Evolutionary conservation across 1,140 invertebrate genomes (phyloP).

Genomic region (Zaprionus vittiger): DNA sequence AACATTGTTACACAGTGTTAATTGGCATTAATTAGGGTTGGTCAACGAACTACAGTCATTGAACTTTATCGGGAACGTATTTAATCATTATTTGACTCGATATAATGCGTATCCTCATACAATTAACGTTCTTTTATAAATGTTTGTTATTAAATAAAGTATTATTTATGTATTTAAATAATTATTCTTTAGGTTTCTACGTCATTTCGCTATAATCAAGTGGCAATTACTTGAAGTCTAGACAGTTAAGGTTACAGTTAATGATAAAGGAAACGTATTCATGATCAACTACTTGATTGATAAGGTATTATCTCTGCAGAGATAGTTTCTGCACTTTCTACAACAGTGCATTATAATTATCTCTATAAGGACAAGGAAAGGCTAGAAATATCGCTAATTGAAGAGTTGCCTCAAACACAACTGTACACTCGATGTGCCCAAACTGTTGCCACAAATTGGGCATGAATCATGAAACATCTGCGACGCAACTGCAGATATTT

Average conservation of each 20-base stretch:
- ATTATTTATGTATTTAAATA: not conserved
- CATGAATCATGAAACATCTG: conserved; percentile 11
- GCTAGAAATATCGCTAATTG: not conserved
- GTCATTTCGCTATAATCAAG: not conserved
- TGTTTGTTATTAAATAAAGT: not conserved
- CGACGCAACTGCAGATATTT: conserved; percentile 14
- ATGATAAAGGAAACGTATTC: not conserved
- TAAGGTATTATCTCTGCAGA: not conserved
- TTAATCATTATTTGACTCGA: conserved; percentile 16
- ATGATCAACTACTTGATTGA: not conserved
- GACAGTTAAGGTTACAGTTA: not conserved
- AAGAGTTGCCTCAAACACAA: not conserved
- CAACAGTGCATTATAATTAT: not conserved
- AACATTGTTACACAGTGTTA: conserved; percentile 16
- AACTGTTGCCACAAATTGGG: conserved; percentile 27
- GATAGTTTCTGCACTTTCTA: not conserved
- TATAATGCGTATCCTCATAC: conserved; percentile 10
- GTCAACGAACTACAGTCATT: conserved; percentile 53
- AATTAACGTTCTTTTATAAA: not conserved
- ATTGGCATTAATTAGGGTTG: conserved; percentile 58
- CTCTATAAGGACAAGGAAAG: not conserved
- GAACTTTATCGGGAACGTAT: conserved; percentile 24
- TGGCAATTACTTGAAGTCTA: not conserved
- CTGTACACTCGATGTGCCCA: conserved; percentile 3
- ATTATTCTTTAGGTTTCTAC: not conserved